A percentile compares a stretch with the other conserved stretches of the same genome.
These are phyloP conservation scores for Pelagia noctiluca DNA, from an alignment of 30 jellyfish, hydroid and myxozoan genomes.

Conservation along the genomic window DNA sequence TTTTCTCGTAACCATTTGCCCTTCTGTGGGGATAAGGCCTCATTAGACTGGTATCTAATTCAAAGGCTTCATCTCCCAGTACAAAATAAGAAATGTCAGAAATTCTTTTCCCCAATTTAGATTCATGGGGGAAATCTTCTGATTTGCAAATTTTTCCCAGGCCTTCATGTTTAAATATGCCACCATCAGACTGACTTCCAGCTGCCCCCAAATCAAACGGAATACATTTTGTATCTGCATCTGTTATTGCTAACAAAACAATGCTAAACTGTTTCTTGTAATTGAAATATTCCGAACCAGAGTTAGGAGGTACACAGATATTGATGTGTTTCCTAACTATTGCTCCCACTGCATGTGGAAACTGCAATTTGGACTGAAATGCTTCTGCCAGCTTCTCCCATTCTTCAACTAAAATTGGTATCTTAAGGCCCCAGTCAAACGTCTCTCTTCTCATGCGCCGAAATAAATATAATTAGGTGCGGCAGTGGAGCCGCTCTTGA, in stretches of 20 bases:
- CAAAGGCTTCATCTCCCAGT: background rate
- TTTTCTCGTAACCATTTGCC: constrained; percentile 8
- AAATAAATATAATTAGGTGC: constrained; percentile 45
- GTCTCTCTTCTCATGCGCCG: constrained; percentile 82
- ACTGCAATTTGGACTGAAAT: constrained; percentile 31
- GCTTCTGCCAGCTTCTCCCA: constrained; percentile 27
- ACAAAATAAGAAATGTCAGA: background rate
- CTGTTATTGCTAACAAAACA: no score
- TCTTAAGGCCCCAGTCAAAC: constrained; percentile 65
- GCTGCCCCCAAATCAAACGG: no score
- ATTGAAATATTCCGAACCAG: constrained; percentile 39
- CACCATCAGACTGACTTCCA: no score
- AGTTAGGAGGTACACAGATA: background rate
- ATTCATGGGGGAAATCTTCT: no score
- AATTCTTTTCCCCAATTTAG: no score
- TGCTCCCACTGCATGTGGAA: no score
- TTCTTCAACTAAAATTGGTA: constrained; percentile 24
- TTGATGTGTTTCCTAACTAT: constrained; percentile 24
- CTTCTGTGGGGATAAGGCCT: no score
- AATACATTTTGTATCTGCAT: constrained; percentile 19
- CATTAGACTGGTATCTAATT: background rate
- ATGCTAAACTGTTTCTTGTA: no score
- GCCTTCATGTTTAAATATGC: no score
- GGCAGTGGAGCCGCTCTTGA: constrained; percentile 68
- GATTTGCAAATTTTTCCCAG: no score